phyloP scores from a whole-genome alignment of 2,797 vertebrate genomes.

The Cuculus canorus region DNA sequence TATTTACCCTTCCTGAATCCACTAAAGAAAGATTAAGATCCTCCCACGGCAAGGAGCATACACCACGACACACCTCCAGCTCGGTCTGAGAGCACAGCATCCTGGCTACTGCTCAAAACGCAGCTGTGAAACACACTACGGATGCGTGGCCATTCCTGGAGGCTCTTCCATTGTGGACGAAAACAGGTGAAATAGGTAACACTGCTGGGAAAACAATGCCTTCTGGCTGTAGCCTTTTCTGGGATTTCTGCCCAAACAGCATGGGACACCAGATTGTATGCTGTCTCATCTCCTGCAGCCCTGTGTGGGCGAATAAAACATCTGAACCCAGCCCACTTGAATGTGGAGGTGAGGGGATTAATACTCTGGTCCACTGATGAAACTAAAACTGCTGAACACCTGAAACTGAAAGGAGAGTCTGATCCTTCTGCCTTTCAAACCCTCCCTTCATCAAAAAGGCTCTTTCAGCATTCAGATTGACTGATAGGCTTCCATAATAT shows the following conservation, averaged over 20 bases:
- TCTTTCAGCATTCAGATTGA: not conserved
- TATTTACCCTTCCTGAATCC: not conserved
- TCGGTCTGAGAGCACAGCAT: not conserved
- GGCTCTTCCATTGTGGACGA: not conserved
- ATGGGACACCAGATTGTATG: not conserved
- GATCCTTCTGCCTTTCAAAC: not conserved
- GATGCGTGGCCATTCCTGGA: rapidly evolving
- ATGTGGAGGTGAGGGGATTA: rapidly evolving
- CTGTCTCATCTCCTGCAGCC: not conserved
- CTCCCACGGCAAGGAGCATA: not conserved
- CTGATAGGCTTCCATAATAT: not conserved
- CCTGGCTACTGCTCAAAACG: not conserved
- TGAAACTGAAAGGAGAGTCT: not conserved
- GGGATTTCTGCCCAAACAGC: not conserved
- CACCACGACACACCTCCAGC: rapidly evolving
- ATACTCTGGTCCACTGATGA: not conserved
- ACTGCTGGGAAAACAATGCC: not conserved
- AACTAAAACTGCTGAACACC: rapidly evolving
- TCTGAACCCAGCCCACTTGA: rapidly evolving
- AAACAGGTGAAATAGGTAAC: rapidly evolving
- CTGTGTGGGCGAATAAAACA: not conserved
- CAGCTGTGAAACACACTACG: rapidly evolving
- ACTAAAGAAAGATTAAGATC: not conserved
- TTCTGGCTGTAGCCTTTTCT: not conserved
- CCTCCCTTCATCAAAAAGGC: not conserved